Percentiles rank a stretch among this genome's conserved stretches.
Conservation (phyloP, 2,888 invertebrate genomes). For the Netelia virgata region DNA sequence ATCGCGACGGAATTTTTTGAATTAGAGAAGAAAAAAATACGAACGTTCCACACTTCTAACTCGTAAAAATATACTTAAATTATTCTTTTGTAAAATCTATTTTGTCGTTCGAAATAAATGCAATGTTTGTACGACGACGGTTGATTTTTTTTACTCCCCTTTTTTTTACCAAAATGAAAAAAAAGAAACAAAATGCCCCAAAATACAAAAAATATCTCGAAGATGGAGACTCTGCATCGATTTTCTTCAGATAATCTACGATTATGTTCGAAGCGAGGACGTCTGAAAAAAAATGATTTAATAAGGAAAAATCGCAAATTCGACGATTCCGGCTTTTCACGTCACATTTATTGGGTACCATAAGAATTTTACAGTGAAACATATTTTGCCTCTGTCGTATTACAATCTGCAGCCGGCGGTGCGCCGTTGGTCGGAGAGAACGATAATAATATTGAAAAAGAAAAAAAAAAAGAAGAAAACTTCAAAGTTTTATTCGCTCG, state of each 20-base stretch:
- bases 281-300: background rate
- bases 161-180: too few species aligned
- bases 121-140: slow-evolving; percentile 68
- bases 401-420: slow-evolving; percentile 80
- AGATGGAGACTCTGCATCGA: too few species aligned
- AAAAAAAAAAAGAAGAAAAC: slow-evolving; percentile 71
- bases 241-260: too few species aligned
- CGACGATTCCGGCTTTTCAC: slow-evolving; percentile 70
- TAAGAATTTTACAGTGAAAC: slow-evolving; percentile 80
- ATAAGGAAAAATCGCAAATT: slow-evolving; percentile 10
- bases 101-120: slow-evolving; percentile 78
- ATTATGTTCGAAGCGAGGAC: too few species aligned
- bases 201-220: too few species aligned
- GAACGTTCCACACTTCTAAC: slow-evolving; percentile 57
- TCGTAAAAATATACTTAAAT: slow-evolving; percentile 68
- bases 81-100: slow-evolving; percentile 78
- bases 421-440: slow-evolving; percentile 75
- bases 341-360: slow-evolving; percentile 82
- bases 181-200: too few species aligned
- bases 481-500: slow-evolving; percentile 52
- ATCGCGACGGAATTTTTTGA: slow-evolving; percentile 30
- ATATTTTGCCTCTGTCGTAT: slow-evolving; percentile 72
- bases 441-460: slow-evolving; percentile 68
- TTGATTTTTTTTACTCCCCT: too few species aligned
- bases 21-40: slow-evolving; percentile 29